Conservation (phyloP, 2,113 vertebrate species). For the Variabilichromis moorii region DNA sequence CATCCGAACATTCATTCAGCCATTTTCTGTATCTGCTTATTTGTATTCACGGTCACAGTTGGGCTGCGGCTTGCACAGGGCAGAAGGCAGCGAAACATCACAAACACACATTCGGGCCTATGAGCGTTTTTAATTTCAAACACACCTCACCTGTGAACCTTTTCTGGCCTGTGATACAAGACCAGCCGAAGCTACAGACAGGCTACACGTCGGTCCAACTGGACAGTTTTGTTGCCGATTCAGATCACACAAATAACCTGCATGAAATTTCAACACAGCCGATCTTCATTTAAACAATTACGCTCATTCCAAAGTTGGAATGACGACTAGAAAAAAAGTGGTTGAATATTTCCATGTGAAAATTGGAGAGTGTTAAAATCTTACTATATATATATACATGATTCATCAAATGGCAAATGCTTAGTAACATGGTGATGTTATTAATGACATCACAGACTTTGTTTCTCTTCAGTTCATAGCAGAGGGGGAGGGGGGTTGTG, state of each 20-base stretch:
- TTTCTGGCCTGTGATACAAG: background rate
- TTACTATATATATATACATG: background rate
- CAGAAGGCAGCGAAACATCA: background rate
- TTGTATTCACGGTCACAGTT: constrained; percentile 9
- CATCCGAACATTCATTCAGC: constrained; percentile 10
- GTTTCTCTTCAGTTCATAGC: background rate
- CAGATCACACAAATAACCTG: background rate
- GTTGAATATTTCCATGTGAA: background rate
- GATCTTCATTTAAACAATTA: background rate
- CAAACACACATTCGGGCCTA: background rate
- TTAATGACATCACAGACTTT: background rate
- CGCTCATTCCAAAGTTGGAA: background rate
- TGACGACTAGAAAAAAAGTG: background rate
- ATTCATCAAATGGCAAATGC: background rate
- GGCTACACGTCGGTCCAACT: background rate
- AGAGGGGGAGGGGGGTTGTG: background rate
- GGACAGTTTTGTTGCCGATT: background rate
- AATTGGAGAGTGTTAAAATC: background rate
- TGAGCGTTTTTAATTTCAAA: background rate
- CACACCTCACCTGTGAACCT: background rate
- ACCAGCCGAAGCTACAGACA: background rate
- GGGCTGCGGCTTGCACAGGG: background rate
- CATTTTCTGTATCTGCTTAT: constrained; percentile 12
- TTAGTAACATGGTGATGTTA: background rate
- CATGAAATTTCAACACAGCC: background rate